Evolutionary conservation across 2,888 invertebrate species (phyloP).

Genomic region (Sycophila texana): DNA sequence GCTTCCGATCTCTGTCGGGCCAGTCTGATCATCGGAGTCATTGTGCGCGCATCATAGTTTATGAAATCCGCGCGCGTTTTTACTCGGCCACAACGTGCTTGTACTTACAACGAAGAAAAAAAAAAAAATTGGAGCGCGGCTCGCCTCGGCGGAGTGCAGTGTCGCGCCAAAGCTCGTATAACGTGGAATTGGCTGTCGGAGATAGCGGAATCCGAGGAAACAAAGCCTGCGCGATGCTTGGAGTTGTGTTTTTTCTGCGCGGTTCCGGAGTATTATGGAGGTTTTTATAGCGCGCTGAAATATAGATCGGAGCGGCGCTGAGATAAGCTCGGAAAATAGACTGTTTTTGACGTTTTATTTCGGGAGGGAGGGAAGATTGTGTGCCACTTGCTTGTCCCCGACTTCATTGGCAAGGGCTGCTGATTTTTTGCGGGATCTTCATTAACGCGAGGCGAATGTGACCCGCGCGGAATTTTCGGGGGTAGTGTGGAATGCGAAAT

Average conservation of each 20-base stretch:
- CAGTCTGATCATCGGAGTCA: too few relatives aligned
- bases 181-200: too few relatives aligned
- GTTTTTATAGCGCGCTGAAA: background rate
- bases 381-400: background rate
- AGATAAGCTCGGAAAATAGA: background rate
- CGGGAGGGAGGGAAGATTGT: background rate
- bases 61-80: too few relatives aligned
- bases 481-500: background rate
- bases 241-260: background rate
- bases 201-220: background rate
- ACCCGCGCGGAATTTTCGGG: background rate
- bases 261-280: background rate
- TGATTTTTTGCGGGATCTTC: conserved; percentile 8
- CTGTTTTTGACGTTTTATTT: background rate
- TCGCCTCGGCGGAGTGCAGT: too few relatives aligned
- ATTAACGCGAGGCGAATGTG: background rate
- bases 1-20: too few relatives aligned
- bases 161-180: too few relatives aligned
- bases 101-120: too few relatives aligned
- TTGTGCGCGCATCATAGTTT: too few relatives aligned
- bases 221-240: background rate
- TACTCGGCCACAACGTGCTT: too few relatives aligned
- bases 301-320: background rate
- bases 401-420: conserved; percentile 6
- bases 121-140: too few relatives aligned